Conservation (phyloP, 2,888 invertebrate species). For the Ceramica pisi region DNA sequence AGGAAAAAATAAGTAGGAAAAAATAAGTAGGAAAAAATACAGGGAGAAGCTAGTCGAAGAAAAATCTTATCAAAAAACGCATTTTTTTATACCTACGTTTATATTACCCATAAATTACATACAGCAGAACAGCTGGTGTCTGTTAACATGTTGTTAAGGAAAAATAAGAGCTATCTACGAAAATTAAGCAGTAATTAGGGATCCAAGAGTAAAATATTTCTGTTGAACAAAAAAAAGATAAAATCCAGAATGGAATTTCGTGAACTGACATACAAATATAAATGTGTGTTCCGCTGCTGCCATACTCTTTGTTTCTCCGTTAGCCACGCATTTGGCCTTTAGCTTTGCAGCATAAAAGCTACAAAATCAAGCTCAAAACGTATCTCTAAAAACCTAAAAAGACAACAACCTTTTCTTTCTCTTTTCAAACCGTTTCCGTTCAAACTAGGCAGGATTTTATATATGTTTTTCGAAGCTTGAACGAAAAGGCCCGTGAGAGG, state of each 20-base stretch:
- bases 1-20: too few species aligned
- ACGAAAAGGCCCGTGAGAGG: slow-evolving; percentile 2
- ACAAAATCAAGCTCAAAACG: neutral
- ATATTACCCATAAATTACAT: neutral
- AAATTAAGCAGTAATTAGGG: neutral
- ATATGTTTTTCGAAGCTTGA: slow-evolving; percentile 11
- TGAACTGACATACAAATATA: neutral
- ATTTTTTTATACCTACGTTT: neutral
- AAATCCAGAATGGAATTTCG: neutral
- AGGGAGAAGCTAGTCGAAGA: too few species aligned
- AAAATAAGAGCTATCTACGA: neutral
- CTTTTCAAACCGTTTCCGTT: neutral
- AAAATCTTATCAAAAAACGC: too few species aligned
- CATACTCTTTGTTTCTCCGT: slow-evolving; percentile 2
- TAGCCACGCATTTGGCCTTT: slow-evolving; percentile 5
- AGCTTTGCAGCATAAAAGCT: slow-evolving; percentile 8
- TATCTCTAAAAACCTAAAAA: neutral
- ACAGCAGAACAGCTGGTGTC: neutral
- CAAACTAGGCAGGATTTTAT: slow-evolving; percentile 6
- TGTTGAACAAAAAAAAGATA: neutral
- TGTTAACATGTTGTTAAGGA: slow-evolving; percentile 2
- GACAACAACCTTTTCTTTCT: neutral
- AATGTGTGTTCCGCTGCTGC: slow-evolving; percentile 7
- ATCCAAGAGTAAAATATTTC: neutral
- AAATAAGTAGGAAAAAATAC: too few species aligned